Evolutionary conservation across 2,113 vertebrate genomes (phyloP), one percentile per base, ranked within the genome.

Genomic region (Hippocampus barbouri): DNA sequence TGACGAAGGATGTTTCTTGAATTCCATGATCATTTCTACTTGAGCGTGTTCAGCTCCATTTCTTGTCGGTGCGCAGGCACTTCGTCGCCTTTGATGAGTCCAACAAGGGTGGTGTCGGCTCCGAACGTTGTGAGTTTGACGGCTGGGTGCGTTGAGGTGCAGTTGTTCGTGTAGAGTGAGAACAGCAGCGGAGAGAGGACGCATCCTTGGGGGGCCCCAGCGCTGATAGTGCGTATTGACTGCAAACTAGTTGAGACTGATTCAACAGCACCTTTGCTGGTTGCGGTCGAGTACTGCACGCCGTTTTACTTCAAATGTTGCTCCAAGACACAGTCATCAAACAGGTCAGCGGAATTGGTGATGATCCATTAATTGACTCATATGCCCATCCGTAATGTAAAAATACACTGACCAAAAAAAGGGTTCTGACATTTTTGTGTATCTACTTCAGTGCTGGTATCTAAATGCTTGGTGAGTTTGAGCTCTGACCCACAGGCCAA

Each of bases 401-500:
- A 30, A 60, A 23, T 57, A 57, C 54, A 0, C 9, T 57, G 23
- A 15, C 23, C 27, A 18, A 34, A 59, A 59, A 56, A 56, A 56
- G 16, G 2, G 15, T 30, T 20, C 59, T 34, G 15, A 34, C 15
- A 61, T 30, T 61, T 56, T 61, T 56, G 53, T 56, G n/a, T 56
- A 11, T 56, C 49, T 18, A 51, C 18, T 51, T 51, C 21, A 61
- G 27, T 34, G 59, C 8, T 61, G 15, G 27, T 30, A 38, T 34
- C 27, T 20, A 34, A 34, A 61, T 2, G 43, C 47, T 80, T 30
- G 71, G 74, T 85, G 65, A 63, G 79, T 72, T 82, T 83, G 84
- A 86, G 75, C 81, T 75, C 77, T 84, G 81, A 85, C 87, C 85
- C 76, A 49, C 62, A 47, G 80, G 77, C 73, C 71, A 66, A 56